Evolutionary conservation across 1,140 invertebrate species (phyloP).

Genomic region (Temnothorax nylanderi): DNA sequence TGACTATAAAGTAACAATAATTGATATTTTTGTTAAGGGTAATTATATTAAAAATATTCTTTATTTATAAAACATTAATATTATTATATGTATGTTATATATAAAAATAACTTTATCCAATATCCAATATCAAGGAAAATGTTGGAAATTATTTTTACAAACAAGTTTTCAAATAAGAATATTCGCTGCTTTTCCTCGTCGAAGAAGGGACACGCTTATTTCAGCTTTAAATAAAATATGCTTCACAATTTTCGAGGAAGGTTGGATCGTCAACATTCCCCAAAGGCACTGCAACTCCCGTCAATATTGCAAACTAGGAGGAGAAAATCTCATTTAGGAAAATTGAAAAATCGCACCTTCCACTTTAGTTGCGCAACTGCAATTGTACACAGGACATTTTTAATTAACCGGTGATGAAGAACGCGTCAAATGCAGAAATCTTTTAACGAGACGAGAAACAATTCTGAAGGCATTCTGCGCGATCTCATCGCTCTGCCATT

Average conservation of each 20-base stretch:
- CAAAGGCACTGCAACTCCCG: neutral
- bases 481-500: neutral
- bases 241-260: slow-evolving; percentile 8
- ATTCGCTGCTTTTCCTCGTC: neutral
- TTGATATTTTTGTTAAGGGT: neutral
- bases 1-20: neutral
- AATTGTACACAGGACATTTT: slow-evolving; percentile 6
- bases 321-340: slow-evolving; percentile 36
- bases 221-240: slow-evolving; percentile 27
- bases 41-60: neutral
- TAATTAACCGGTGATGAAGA: slow-evolving; percentile 20
- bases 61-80: neutral
- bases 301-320: slow-evolving; percentile 3
- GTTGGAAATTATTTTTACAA: neutral
- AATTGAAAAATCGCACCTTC: neutral
- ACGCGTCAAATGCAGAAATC: slow-evolving; percentile 11
- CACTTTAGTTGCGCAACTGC: neutral
- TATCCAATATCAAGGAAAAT: neutral
- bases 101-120: slow-evolving; percentile 9
- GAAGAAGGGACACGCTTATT: neutral
- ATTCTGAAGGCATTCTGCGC: neutral
- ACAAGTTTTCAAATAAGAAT: neutral
- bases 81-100: neutral
- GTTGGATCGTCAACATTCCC: slow-evolving; percentile 10
- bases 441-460: slow-evolving; percentile 6